phyloP scores from a whole-genome alignment of 2,797 vertebrate species.

The Myotis findleyi region DNA sequence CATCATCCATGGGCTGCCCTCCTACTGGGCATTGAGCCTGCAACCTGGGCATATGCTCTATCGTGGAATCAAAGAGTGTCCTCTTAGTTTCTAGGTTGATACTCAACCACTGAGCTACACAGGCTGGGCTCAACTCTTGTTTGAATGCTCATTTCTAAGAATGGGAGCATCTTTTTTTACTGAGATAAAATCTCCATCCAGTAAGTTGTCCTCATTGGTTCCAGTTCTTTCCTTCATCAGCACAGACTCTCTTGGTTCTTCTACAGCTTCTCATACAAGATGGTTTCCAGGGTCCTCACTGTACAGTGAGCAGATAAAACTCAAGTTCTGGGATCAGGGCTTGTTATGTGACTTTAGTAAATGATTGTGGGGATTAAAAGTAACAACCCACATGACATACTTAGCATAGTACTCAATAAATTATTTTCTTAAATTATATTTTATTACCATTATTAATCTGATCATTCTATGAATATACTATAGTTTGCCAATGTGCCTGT shows the following conservation, averaged over 20 bases:
- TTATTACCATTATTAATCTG: constrained; percentile 3
- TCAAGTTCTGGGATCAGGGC: background rate
- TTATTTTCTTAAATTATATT: constrained; percentile 16
- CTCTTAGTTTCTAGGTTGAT: too few relatives aligned
- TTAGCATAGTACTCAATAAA: background rate
- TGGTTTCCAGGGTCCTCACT: background rate
- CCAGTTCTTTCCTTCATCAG: background rate
- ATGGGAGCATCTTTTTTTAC: background rate
- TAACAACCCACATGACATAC: background rate
- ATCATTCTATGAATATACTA: constrained; percentile 30
- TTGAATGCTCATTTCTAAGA: constrained; percentile 10
- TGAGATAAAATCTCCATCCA: background rate
- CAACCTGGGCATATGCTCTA: too few relatives aligned
- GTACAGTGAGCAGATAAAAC: background rate
- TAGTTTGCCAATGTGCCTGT: constrained; percentile 36
- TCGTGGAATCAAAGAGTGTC: too few relatives aligned
- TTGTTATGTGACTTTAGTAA: background rate
- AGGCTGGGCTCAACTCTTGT: background rate
- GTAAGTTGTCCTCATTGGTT: background rate
- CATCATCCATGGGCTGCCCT: too few relatives aligned
- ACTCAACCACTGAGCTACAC: too few relatives aligned
- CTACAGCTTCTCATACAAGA: background rate
- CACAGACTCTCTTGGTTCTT: background rate
- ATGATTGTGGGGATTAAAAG: background rate
- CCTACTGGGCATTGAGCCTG: too few relatives aligned